Percentiles rank a stretch among this genome's conserved stretches.
phyloP scores from a whole-genome alignment of 2,888 invertebrate genomes.

The Crossocerus cetratus region DNA sequence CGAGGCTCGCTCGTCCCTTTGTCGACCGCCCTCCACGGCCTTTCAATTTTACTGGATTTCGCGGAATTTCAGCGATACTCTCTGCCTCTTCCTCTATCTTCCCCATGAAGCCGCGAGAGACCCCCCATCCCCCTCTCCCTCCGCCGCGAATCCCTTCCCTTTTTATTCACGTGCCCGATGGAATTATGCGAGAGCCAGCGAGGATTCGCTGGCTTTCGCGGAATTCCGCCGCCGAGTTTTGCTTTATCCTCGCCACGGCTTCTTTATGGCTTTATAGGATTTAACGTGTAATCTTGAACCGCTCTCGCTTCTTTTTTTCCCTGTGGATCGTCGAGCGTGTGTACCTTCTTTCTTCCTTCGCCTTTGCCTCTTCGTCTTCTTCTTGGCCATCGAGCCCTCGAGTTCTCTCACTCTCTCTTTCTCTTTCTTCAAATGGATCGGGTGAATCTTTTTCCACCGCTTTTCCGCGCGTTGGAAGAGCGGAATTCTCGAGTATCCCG shows the following conservation, averaged over 20 bases:
- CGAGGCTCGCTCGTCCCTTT: slow-evolving; percentile 36
- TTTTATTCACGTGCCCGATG: slow-evolving; percentile 27
- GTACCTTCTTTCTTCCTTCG: neutral
- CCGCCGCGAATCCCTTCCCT: neutral
- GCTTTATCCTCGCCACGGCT: slow-evolving; percentile 26
- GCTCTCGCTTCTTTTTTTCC: slow-evolving; percentile 12
- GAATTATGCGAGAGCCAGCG: slow-evolving; percentile 55
- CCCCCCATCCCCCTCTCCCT: no score
- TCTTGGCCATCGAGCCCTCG: slow-evolving; percentile 5
- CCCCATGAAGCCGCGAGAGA: slow-evolving; percentile 1
- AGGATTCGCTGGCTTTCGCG: slow-evolving; percentile 54
- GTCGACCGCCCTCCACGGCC: slow-evolving; percentile 33
- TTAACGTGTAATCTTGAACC: slow-evolving; percentile 14
- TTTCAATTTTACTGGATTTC: slow-evolving; percentile 65
- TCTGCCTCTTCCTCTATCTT: slow-evolving; percentile 22
- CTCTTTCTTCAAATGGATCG: no score
- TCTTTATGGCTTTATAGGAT: slow-evolving; percentile 23
- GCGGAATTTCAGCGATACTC: slow-evolving; percentile 60
- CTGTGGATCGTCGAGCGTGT: slow-evolving; percentile 11
- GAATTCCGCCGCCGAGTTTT: slow-evolving; percentile 38
- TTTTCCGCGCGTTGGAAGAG: no score
- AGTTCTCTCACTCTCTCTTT: no score
- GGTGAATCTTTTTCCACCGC: no score
- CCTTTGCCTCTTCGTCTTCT: neutral
- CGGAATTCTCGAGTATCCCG: slow-evolving; percentile 5